These are phyloP conservation scores for Melanerpes formicivorus DNA, from an alignment of 2,113 vertebrate species.

Conservation along the genomic window DNA sequence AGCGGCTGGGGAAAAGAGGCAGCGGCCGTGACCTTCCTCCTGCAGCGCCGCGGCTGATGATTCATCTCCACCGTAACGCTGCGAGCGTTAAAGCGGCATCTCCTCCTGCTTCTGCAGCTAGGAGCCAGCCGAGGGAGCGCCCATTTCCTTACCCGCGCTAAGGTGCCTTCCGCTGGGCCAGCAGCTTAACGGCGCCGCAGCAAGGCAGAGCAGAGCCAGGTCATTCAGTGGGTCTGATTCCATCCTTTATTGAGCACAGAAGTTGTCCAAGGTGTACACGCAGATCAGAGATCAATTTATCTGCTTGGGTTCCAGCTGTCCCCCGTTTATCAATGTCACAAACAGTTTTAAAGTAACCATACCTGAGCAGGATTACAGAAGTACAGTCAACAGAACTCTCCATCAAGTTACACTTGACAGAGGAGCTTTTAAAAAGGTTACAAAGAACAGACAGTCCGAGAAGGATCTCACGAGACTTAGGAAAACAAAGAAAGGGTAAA, in stretches of 20 bases:
- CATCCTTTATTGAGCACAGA: background rate
- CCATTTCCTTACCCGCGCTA: accelerated
- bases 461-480: background rate
- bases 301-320: background rate
- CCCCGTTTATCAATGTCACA: background rate
- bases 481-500: background rate
- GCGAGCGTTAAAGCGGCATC: too few species aligned
- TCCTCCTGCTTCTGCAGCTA: too few species aligned
- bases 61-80: too few species aligned
- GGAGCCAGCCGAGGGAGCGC: background rate
- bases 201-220: accelerated
- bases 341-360: background rate
- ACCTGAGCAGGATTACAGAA: background rate
- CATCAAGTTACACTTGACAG: background rate
- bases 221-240: background rate
- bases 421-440: background rate
- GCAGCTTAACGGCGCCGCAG: background rate
- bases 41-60: too few species aligned
- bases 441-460: background rate
- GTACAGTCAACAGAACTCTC: background rate
- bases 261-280: background rate
- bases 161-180: accelerated
- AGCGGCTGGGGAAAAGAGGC: background rate
- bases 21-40: background rate
- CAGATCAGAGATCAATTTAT: accelerated